Evolutionary conservation across 2,888 invertebrate species (phyloP).

Genomic region (Hirtodrosophila histrioides): DNA sequence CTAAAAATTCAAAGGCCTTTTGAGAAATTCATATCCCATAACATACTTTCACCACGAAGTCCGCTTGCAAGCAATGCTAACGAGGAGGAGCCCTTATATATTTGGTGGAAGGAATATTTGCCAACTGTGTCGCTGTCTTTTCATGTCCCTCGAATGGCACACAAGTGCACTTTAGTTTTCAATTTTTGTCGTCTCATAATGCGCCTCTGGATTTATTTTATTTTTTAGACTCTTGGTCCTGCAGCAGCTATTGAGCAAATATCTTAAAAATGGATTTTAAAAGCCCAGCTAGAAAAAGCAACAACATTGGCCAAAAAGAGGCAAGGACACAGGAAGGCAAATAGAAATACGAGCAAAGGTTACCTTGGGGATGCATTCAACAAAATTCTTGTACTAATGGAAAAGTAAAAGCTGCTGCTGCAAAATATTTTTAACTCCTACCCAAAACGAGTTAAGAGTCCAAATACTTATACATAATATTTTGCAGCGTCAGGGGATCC

Average conservation of each 20-base stretch:
- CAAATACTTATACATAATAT: slow-evolving; percentile 17
- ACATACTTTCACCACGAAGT: slow-evolving; percentile 25
- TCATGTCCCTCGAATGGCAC: slow-evolving; percentile 38
- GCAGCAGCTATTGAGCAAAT: slow-evolving; percentile 50
- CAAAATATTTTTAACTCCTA: slow-evolving; percentile 25
- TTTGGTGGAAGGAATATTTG: slow-evolving; percentile 19
- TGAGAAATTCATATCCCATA: slow-evolving; percentile 50
- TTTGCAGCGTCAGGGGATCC: slow-evolving; percentile 11
- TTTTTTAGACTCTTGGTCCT: slow-evolving; percentile 20
- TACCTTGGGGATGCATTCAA: slow-evolving; percentile 72
- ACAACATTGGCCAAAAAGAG: slow-evolving; percentile 4
- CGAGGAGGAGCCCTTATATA: slow-evolving; percentile 11
- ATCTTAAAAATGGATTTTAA: slow-evolving; percentile 68
- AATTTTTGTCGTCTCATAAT: slow-evolving; percentile 72
- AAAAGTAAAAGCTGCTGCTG: slow-evolving; percentile 65
- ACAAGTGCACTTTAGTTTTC: slow-evolving; percentile 72
- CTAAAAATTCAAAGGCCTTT: slow-evolving; percentile 44
- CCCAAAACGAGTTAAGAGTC: slow-evolving; percentile 25
- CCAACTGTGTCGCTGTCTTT: slow-evolving; percentile 25
- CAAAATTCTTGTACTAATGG: slow-evolving; percentile 67
- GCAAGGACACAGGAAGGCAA: slow-evolving; percentile 28
- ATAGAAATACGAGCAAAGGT: slow-evolving; percentile 59
- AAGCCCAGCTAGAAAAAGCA: slow-evolving; percentile 32
- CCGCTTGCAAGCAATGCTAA: slow-evolving; percentile 32
- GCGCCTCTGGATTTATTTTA: slow-evolving; percentile 52